Conservation (phyloP, 2,113 vertebrate species). For the Phylloscopus whistleri region DNA sequence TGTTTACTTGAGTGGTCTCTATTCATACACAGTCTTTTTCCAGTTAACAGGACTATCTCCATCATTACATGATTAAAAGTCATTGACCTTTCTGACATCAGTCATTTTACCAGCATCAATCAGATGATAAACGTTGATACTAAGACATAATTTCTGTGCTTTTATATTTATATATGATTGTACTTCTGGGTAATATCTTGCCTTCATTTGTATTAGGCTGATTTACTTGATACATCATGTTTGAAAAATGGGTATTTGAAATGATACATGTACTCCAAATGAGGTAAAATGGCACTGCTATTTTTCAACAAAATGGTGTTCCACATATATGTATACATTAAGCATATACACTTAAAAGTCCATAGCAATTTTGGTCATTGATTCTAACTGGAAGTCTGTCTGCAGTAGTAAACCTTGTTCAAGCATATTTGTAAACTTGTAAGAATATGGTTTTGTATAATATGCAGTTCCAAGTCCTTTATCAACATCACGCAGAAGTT, state of each 20-base stretch:
- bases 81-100: background rate
- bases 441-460: background rate
- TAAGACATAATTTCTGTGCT: background rate
- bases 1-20: background rate
- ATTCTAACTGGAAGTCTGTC: background rate
- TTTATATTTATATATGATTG: background rate
- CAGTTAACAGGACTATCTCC: background rate
- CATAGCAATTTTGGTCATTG: background rate
- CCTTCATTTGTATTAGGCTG: background rate
- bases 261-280: background rate
- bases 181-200: background rate
- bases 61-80: background rate
- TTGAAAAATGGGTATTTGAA: background rate
- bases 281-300: background rate
- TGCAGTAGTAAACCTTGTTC: background rate
- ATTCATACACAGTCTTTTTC: background rate
- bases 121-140: background rate
- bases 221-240: background rate
- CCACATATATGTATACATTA: background rate
- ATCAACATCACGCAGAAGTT: background rate
- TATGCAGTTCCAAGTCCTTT: background rate
- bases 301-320: background rate
- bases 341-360: background rate
- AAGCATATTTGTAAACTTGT: background rate
- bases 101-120: background rate